A percentile compares a stretch with the other conserved stretches of the same genome.
These are phyloP conservation scores for Rhinichthys klamathensis DNA, from an alignment of 2,113 vertebrate species.

Conservation along the genomic window DNA sequence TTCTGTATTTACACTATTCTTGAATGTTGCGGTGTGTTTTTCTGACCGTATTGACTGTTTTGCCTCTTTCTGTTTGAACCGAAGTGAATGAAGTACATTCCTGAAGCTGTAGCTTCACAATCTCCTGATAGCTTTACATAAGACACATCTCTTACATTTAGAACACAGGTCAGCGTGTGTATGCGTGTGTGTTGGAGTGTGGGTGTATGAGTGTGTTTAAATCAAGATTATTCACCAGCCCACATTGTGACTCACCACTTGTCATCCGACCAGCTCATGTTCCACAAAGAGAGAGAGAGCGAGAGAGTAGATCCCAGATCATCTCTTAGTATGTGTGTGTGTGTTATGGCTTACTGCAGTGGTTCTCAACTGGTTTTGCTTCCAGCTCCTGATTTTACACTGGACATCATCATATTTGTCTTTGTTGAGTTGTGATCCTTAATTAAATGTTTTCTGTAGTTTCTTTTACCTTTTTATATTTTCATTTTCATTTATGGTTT, in stretches of 20 bases:
- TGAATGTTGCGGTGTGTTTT: background rate
- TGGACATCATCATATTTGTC: background rate
- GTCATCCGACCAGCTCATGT: constrained; percentile 66
- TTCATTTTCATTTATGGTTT: background rate
- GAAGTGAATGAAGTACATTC: constrained; percentile 52
- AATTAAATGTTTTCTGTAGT: background rate
- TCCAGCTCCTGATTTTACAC: background rate
- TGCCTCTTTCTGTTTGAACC: background rate
- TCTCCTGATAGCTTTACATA: constrained; percentile 52
- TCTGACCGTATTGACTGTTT: background rate
- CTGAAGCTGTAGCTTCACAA: constrained; percentile 8
- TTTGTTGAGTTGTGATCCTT: background rate
- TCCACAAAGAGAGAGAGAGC: constrained; percentile 59
- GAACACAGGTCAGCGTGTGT: constrained; percentile 42
- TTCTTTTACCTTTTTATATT: background rate
- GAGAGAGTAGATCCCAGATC: constrained; percentile 23
- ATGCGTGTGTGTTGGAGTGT: constrained; percentile 47
- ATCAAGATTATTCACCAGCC: constrained; percentile 70
- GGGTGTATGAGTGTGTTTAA: constrained; percentile 44
- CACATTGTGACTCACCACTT: constrained; percentile 73
- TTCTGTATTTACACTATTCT: constrained; percentile 1
- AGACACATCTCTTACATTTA: constrained; percentile 43
- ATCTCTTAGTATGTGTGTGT: background rate
- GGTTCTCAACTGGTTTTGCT: background rate
- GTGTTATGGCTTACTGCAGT: background rate